These are phyloP conservation scores for Hydrophis major DNA, from an alignment of 2,797 vertebrate genomes.

Conservation along the genomic window DNA sequence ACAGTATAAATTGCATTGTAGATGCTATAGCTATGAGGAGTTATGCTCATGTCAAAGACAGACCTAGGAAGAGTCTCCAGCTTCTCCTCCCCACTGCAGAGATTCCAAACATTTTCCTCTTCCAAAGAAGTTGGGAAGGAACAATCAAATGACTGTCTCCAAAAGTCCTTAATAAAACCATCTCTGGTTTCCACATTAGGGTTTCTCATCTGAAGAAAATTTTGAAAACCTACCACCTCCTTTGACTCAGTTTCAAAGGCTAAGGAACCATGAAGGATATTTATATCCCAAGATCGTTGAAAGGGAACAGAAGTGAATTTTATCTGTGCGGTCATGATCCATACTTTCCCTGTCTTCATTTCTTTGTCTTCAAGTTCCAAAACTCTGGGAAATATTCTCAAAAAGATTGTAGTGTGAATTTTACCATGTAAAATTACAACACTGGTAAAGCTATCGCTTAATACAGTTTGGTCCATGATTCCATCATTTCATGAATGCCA, in stretches of 20 bases:
- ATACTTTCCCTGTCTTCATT: background rate
- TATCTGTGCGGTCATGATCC: background rate
- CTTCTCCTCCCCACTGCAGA: background rate
- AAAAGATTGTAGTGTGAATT: background rate
- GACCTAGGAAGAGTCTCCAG: background rate
- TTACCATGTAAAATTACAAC: background rate
- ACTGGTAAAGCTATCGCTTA: too few relatives aligned
- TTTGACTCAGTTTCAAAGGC: background rate
- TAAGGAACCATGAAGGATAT: background rate
- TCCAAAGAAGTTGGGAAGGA: background rate
- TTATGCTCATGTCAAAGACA: slow-evolving; percentile 2
- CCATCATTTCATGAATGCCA: background rate
- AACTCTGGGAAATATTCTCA: too few relatives aligned
- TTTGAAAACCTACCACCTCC: background rate
- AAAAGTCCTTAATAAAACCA: background rate
- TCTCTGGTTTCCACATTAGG: background rate
- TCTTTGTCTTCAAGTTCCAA: background rate
- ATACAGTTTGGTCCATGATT: background rate
- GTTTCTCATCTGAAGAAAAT: background rate
- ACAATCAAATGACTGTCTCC: background rate
- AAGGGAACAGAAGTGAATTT: background rate
- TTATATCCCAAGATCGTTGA: background rate
- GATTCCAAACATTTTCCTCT: background rate
- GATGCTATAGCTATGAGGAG: background rate
- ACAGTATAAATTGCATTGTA: background rate